Evolutionary conservation across 2,888 invertebrate genomes (phyloP).

Genomic region (Polydesmus complanatus): DNA sequence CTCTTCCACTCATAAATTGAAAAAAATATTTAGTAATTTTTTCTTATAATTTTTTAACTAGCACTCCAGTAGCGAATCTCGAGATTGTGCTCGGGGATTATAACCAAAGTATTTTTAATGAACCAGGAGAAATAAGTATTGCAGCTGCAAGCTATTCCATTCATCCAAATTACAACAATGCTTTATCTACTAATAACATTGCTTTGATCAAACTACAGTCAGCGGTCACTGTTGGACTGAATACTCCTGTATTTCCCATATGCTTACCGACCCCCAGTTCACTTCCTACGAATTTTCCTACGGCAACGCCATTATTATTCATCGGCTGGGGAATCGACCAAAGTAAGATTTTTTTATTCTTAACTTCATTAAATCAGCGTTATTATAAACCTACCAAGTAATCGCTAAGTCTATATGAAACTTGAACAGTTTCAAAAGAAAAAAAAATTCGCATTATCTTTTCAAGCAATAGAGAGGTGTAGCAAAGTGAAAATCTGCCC

Average conservation of each 20-base stretch:
- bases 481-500: too few relatives aligned
- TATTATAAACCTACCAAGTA: too few relatives aligned
- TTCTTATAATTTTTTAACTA: too few relatives aligned
- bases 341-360: not conserved
- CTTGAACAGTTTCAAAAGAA: too few relatives aligned
- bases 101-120: not conserved
- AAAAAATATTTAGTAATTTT: too few relatives aligned
- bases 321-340: not conserved
- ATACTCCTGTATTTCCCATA: not conserved
- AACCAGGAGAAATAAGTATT: not conserved
- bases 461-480: too few relatives aligned
- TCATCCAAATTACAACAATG: not conserved
- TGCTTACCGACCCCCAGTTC: not conserved
- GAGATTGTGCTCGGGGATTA: not conserved
- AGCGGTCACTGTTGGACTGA: not conserved
- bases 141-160: not conserved
- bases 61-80: too few relatives aligned
- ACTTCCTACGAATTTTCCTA: not conserved
- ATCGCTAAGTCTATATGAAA: too few relatives aligned
- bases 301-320: not conserved
- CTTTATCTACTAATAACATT: not conserved
- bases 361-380: too few relatives aligned
- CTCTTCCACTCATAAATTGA: too few relatives aligned
- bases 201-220: not conserved
- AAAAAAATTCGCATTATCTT: too few relatives aligned